Base-by-base conservation (phyloP, 2,888 invertebrate species). In the Hofmannophila pseudospretella region DNA sequence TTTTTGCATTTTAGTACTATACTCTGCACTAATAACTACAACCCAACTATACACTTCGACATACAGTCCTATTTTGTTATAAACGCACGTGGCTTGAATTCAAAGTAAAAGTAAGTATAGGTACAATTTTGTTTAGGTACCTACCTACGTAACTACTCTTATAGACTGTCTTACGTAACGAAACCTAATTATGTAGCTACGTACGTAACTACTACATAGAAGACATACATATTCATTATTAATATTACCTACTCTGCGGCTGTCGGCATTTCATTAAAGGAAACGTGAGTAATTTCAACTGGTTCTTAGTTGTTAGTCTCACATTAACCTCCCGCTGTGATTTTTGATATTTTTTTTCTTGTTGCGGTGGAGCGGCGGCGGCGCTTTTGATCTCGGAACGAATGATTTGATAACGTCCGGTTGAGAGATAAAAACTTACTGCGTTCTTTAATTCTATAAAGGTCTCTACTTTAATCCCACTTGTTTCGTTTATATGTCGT, bases 391-490 rank as follows among this genome's bases (percentile, higher is more conserved):
- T 52, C 50, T 50, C 32, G 32, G 44, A 41, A 65, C 62, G 59
- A 53, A 59, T 54, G 33, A 38, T 58, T 58, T 67, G 67, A 67
- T 67, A 64, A 65, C 58, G 57, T 54, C 48, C 55, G 58, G 50
- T 54, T 55, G 55, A 60, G 61, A 66, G 64, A 62, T 64, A 67
- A 64, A 23, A 67, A 30, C 26, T 29, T 40, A 12, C 28, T 20
- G 29, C 26, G 25, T 30, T 19, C 8, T 30, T n/a, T 28, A 26
- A n/a, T n/a, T n/a, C n/a, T n/a, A n/a, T n/a, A 28, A 28, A 28
- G 28, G 2, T 28, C 28, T 28, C 13, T 28, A 11, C 12, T 28
- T 28, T 28, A 13, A 28, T 13, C 13, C 5, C 11, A 28, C 28
- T 11, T 9, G 3, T 11, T 28, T 23, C 5, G 20, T 7, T 20